These are phyloP conservation scores for Eulimnadia texana DNA, from an alignment of 1,140 invertebrate species.

Conservation along the genomic window DNA sequence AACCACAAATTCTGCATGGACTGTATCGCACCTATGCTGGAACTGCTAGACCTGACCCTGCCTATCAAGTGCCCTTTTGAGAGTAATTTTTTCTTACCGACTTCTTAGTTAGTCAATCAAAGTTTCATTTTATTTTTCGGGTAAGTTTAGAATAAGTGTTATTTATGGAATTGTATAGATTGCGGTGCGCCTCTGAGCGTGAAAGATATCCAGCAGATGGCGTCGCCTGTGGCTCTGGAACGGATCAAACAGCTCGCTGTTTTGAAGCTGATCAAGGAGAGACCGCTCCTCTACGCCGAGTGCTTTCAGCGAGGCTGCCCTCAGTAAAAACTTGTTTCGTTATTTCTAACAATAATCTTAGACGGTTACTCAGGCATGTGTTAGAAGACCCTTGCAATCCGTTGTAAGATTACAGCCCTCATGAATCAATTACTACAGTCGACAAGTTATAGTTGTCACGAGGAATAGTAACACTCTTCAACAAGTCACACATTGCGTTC, in stretches of 20 bases:
- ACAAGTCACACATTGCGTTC: too few relatives aligned
- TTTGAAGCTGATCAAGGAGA: not conserved
- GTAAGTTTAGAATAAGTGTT: not conserved
- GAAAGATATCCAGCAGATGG: conserved; percentile 2
- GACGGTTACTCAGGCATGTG: too few relatives aligned
- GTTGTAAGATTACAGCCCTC: too few relatives aligned
- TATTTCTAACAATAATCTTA: not conserved
- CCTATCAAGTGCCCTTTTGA: conserved; percentile 1
- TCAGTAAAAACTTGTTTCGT: not conserved
- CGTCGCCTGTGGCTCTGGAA: not conserved
- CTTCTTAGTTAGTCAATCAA: too few relatives aligned
- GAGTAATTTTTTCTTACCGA: not conserved
- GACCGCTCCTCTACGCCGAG: not conserved
- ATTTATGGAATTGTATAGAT: not conserved
- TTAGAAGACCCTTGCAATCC: too few relatives aligned
- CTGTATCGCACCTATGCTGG: not conserved
- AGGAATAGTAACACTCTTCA: too few relatives aligned
- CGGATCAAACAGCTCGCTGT: not conserved
- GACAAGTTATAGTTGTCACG: too few relatives aligned
- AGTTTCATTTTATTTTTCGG: too few relatives aligned
- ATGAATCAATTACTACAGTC: too few relatives aligned
- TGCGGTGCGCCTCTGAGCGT: not conserved
- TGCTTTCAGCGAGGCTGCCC: conserved; percentile 2
- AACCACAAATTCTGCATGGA: conserved; percentile 4
- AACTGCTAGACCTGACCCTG: not conserved